A percentile compares a stretch with the other conserved stretches of the same genome.
These are phyloP conservation scores for Periophthalmus modestus DNA, from an alignment of 2,113 vertebrate species.

Conservation along the genomic window DNA sequence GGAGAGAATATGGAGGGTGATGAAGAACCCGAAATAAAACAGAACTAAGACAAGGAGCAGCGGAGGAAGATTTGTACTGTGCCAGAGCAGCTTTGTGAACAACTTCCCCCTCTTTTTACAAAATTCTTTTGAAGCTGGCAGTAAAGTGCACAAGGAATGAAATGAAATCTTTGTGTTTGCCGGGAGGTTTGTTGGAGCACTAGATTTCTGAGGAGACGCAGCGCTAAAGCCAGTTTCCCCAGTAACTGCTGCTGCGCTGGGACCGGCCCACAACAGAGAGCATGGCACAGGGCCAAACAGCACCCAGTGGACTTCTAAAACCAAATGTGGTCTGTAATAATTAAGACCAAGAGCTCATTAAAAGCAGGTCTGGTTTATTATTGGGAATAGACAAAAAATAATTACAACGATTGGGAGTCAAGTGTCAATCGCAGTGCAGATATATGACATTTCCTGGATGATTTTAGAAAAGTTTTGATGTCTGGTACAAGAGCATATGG, in stretches of 20 bases:
- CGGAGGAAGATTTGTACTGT: slow-evolving; percentile 59
- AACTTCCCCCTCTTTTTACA: slow-evolving; percentile 74
- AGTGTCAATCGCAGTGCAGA: neutral
- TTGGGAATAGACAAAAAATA: neutral
- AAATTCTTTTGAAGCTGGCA: slow-evolving; percentile 60
- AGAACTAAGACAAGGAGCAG: slow-evolving; percentile 47
- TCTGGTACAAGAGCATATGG: too few species aligned
- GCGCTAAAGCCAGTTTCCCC: slow-evolving; percentile 62
- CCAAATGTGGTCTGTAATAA: neutral
- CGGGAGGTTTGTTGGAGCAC: slow-evolving; percentile 55
- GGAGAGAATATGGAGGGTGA: slow-evolving; percentile 28
- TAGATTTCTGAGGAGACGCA: slow-evolving; percentile 64
- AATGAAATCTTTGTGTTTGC: slow-evolving; percentile 58
- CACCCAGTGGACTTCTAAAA: neutral
- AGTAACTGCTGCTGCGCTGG: slow-evolving; percentile 62
- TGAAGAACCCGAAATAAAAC: slow-evolving; percentile 51
- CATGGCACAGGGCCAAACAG: slow-evolving; percentile 45
- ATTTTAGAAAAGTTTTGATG: too few species aligned
- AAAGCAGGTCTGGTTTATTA: neutral
- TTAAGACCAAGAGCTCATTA: neutral
- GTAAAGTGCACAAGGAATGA: slow-evolving; percentile 53
- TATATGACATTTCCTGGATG: too few species aligned
- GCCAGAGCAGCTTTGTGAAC: slow-evolving; percentile 68
- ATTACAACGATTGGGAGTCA: neutral
- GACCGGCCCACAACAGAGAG: slow-evolving; percentile 39